phyloP scores from a whole-genome alignment of 2,113 vertebrate genomes.

The Pachycephala philippinensis region DNA sequence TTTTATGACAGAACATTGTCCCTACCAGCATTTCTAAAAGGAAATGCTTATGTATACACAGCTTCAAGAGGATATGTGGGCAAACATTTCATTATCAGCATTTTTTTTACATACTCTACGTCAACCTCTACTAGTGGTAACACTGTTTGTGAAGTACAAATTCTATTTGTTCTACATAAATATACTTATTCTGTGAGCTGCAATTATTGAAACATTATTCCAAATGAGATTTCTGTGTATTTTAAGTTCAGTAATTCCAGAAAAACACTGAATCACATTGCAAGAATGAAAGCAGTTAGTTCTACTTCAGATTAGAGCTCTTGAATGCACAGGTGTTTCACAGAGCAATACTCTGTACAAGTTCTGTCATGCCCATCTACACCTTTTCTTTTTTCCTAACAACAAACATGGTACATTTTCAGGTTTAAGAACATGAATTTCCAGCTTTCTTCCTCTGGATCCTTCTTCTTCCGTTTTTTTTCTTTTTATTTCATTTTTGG shows the following conservation, averaged over 20 bases:
- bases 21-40: background rate
- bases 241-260: background rate
- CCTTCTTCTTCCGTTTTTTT: rapidly evolving
- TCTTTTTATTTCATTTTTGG: background rate
- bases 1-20: background rate
- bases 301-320: background rate
- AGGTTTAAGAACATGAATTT: background rate
- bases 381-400: background rate
- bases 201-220: background rate
- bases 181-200: background rate
- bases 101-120: background rate
- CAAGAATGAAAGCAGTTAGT: background rate
- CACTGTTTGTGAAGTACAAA: background rate
- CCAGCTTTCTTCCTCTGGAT: background rate
- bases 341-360: background rate
- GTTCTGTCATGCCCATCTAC: background rate
- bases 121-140: background rate
- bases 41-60: background rate
- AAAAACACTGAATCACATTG: background rate
- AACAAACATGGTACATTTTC: background rate
- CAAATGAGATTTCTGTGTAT: background rate
- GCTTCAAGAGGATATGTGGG: background rate
- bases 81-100: background rate
- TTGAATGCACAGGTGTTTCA: background rate
- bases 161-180: background rate